phyloP scores from a whole-genome alignment of 1,140 invertebrate genomes.

The Drosophila pruinosa region DNA sequence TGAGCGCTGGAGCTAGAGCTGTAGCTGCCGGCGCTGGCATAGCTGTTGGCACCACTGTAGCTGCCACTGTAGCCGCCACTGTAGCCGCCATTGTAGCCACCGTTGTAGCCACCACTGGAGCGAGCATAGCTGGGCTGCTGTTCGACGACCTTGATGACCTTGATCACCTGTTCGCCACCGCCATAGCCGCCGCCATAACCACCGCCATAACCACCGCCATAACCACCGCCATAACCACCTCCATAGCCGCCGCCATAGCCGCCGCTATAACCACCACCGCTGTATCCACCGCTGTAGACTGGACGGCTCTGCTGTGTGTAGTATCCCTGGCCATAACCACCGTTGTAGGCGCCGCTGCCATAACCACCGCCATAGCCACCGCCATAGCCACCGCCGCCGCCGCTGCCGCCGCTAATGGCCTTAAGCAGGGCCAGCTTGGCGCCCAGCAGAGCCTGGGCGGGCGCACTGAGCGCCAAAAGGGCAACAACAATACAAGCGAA shows the following conservation, averaged over 20 bases:
- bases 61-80: neutral
- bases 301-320: constrained; percentile 67
- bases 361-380: constrained; percentile 35
- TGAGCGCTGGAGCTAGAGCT: constrained; percentile 23
- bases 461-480: constrained; percentile 53
- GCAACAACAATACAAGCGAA: constrained; percentile 57
- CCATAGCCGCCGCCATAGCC: constrained; percentile 24
- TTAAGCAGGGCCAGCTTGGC: constrained; percentile 69
- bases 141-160: constrained; percentile 65
- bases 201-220: constrained; percentile 24
- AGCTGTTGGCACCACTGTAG: constrained; percentile 18
- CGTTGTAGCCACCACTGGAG: constrained; percentile 28
- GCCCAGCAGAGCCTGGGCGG: constrained; percentile 64
- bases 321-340: constrained; percentile 65
- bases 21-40: constrained; percentile 5
- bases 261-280: too few relatives aligned
- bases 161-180: constrained; percentile 57
- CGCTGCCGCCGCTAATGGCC: constrained; percentile 49
- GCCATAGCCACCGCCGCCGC: constrained; percentile 27
- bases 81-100: neutral
- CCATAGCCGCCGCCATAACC: constrained; percentile 44
- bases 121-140: constrained; percentile 47
- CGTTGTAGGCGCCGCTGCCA: constrained; percentile 53
- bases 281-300: constrained; percentile 40
- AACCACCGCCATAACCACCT: constrained; percentile 23